Percentiles rank a stretch among this genome's conserved stretches.
Conservation (phyloP, 2,797 vertebrate genomes). For the Gambusia yucatana region DNA sequence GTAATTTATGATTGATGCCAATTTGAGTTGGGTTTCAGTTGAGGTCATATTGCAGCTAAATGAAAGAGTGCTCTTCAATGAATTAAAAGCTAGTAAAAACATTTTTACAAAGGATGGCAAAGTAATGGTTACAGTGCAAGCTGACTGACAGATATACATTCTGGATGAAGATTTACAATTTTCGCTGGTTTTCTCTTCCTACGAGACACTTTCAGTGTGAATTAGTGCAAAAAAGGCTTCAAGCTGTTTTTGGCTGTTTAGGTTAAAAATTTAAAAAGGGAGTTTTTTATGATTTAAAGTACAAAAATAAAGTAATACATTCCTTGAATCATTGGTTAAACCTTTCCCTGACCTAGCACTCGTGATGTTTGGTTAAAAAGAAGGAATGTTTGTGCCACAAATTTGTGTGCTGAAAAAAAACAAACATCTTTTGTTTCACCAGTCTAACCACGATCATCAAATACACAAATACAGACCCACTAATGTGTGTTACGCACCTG, state of each 20-base stretch:
- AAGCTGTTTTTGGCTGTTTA: neutral
- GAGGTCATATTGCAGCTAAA: neutral
- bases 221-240: neutral
- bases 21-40: neutral
- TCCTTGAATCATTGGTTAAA: neutral
- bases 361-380: neutral
- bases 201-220: neutral
- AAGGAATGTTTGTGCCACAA: neutral
- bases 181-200: neutral
- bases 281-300: neutral
- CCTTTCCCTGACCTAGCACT: neutral
- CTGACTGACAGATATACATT: neutral
- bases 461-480: neutral
- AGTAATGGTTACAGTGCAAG: neutral
- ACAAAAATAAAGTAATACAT: neutral
- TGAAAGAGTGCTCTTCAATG: neutral
- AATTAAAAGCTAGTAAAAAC: neutral
- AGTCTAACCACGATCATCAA: neutral
- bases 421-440: neutral
- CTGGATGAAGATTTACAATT: neutral
- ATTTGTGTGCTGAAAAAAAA: neutral
- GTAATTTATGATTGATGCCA: neutral
- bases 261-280: neutral
- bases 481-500: constrained; percentile 3
- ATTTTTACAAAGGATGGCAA: neutral